Base-by-base conservation (phyloP, 2,797 vertebrate species). In the Urosaurus nigricauda region DNA sequence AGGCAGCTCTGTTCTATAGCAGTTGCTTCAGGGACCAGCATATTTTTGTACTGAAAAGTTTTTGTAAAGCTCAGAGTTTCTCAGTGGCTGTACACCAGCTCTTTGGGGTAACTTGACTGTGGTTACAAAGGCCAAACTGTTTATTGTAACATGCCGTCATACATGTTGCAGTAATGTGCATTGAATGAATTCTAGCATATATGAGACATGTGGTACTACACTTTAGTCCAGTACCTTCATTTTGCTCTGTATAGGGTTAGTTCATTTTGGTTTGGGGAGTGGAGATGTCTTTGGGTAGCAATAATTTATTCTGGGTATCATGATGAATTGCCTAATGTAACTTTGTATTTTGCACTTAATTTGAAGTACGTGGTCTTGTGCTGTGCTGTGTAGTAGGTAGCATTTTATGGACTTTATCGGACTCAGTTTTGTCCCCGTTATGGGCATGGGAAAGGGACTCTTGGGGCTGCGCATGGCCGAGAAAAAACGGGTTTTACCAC, bases 211-310 rank as follows among this genome's bases (percentile, higher is more conserved):
- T 90, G 88, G 84, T 77, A 79, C 47, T 79, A 43, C 75, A 11
- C 40, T 82, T 74, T 84, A 75, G 85, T 90, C 3, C 85, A 37
- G 12, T 74, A n/a, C 87, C 29, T 90, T 75, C 4, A 88, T 86
- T 89, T 47, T 87, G 17, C 84, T 58, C 4, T 35, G 6, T 79
- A 47, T 53, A 56, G 5, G 84, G 35, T 91, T 90, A 29, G 53
- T 58, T 88, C 80, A 0, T 26, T 88, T 32, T 0, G 60, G 88
- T 65, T 79, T 89, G 82, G 85, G 87, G 60, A 80, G 95, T 91
- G 86, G 93, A 89, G 91, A 63, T 35, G 74, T 93, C 93, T 94
- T 93, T 94, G 78, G 93, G 87, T 60, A 13, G n/a, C 5, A 82
- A 47, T 84, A 93, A 71, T 6, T 1, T 93, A 89, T 68, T 91